These are phyloP conservation scores for Tricholauxania praeusta DNA, from an alignment of 2,888 invertebrate species.

Conservation along the genomic window DNA sequence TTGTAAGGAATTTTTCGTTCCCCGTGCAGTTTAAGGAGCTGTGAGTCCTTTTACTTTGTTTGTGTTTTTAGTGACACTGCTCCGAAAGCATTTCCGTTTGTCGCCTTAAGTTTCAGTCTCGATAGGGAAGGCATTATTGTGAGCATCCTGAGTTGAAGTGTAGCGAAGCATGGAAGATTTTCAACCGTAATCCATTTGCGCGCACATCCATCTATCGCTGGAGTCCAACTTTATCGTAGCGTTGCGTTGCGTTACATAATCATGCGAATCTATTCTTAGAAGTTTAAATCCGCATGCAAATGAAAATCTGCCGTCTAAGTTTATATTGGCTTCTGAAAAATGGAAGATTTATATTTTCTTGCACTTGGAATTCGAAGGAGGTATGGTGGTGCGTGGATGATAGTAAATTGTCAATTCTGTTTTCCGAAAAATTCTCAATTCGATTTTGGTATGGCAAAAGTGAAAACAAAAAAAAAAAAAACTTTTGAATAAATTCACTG, in stretches of 20 bases:
- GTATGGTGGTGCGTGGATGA: conserved; percentile 1
- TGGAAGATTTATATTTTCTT: conserved; percentile 41
- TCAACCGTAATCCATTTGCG: conserved; percentile 3
- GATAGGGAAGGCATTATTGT: background rate
- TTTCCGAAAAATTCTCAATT: no score
- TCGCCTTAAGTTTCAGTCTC: background rate
- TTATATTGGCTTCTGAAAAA: conserved; percentile 5
- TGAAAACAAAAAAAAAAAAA: background rate
- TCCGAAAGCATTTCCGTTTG: conserved; percentile 26
- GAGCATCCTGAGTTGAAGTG: background rate
- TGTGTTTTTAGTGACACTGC: background rate
- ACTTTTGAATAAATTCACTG: background rate
- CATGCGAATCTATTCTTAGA: conserved; percentile 2
- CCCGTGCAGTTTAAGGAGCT: background rate
- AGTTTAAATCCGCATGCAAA: conserved; percentile 11
- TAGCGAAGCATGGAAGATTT: conserved; percentile 12
- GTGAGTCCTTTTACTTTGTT: background rate
- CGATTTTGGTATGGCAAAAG: no score
- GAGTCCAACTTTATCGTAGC: background rate
- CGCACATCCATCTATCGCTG: background rate
- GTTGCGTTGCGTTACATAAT: background rate
- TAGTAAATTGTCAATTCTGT: background rate
- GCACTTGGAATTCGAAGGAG: conserved; percentile 13
- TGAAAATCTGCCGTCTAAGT: background rate
- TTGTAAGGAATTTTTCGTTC: conserved; percentile 17